phyloP scores from a whole-genome alignment of 2,113 vertebrate genomes.

The Odontophorus gujanensis region DNA sequence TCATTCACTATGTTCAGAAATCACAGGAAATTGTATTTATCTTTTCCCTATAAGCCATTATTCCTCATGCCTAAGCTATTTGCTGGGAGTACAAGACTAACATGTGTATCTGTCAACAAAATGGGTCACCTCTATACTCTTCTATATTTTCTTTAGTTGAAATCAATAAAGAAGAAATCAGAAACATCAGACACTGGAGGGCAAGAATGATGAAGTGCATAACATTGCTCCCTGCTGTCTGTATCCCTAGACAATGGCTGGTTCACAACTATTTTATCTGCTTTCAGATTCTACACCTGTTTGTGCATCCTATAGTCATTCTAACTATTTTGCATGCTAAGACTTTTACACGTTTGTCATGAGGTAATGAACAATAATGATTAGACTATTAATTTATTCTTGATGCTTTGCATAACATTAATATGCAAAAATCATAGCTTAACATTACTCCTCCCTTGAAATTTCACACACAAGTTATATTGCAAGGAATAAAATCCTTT shows the following conservation, averaged over 20 bases:
- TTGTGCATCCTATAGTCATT: neutral
- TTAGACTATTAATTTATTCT: neutral
- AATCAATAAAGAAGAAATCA: constrained; percentile 71
- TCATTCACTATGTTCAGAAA: constrained; percentile 15
- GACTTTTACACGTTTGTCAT: neutral
- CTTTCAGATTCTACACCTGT: neutral
- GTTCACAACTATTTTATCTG: constrained; percentile 24
- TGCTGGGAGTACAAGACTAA: constrained; percentile 41
- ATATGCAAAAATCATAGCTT: neutral
- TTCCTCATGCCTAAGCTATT: constrained; percentile 33
- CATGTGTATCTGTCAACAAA: constrained; percentile 43
- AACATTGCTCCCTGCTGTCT: constrained; percentile 31
- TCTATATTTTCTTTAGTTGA: constrained; percentile 52
- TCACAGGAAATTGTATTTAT: constrained; percentile 11
- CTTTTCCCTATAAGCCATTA: constrained; percentile 10
- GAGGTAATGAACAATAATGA: neutral
- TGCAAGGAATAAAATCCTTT: neutral
- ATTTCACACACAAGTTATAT: neutral
- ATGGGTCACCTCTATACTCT: constrained; percentile 52
- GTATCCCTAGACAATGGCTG: neutral
- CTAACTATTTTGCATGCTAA: neutral
- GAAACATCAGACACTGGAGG: constrained; percentile 42
- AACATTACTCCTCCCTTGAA: neutral
- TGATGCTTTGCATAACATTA: neutral
- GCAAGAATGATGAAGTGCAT: constrained; percentile 49